A percentile compares a stretch with the other conserved stretches of the same genome.
Conservation (phyloP, 2,888 invertebrate genomes). For the Caenorhabditis drosophilae region DNA sequence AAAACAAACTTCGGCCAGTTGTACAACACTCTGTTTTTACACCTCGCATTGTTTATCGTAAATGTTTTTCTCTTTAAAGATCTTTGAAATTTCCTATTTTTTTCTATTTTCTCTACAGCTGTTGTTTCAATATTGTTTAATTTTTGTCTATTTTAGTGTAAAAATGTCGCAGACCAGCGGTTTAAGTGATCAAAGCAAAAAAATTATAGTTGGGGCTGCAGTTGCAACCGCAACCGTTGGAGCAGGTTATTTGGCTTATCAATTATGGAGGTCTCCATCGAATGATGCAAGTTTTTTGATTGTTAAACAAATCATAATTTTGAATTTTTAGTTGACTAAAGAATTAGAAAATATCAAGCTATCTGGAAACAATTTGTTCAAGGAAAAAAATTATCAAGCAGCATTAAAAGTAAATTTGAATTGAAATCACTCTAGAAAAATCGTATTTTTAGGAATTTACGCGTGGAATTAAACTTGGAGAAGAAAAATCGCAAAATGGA, state of each 20-base stretch:
- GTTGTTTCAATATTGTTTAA: neutral
- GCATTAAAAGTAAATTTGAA: conserved; percentile 16
- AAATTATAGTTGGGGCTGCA: conserved; percentile 26
- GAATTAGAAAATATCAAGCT: conserved; percentile 23
- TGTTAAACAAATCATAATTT: neutral
- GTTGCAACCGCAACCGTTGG: conserved; percentile 26
- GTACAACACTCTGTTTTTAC: conserved; percentile 10
- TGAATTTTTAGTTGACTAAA: conserved; percentile 13
- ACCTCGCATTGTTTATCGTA: conserved; percentile 15
- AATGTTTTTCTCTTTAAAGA: conserved; percentile 8
- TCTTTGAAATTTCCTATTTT: conserved; percentile 2
- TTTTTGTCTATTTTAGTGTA: conserved; percentile 6
- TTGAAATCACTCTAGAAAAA: neutral
- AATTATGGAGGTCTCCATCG: neutral
- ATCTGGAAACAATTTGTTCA: conserved; percentile 24
- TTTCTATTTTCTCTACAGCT: too few relatives aligned
- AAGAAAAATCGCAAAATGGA: conserved; percentile 3
- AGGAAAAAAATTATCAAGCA: conserved; percentile 18
- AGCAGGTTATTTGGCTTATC: conserved; percentile 23
- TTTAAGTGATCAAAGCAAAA: conserved; percentile 31
- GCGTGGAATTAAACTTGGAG: conserved; percentile 11
- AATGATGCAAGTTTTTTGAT: conserved; percentile 3
- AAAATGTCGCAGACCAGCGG: conserved; percentile 17
- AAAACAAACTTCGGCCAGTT: neutral
- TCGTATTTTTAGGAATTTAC: conserved; percentile 13